Base-by-base conservation (phyloP, 2,797 vertebrate genomes). In the Tolypeutes matacus region DNA sequence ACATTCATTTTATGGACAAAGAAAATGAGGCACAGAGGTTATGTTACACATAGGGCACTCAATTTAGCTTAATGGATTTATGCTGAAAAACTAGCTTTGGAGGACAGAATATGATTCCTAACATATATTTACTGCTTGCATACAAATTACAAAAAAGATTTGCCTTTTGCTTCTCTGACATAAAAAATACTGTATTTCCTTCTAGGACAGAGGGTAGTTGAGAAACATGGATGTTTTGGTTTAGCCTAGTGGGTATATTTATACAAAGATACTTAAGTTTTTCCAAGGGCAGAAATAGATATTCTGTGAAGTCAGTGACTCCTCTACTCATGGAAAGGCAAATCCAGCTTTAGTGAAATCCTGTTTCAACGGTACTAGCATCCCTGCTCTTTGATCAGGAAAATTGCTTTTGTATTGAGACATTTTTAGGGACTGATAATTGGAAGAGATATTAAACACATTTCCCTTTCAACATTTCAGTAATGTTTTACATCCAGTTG, bases 401-500 rank as follows among this genome's bases (percentile, higher is more conserved):
- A 58, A 53, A 14, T n/a, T 42, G 15, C 64, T 77, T 97, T 85
- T 97, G 81, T 89, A 51, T 86, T 75, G 51, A 93, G 60, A 21
- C 42, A 8, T 76, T 88, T 93, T 60, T 80, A 77, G 49, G 53
- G 23, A 1, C 21, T 93, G 11, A 29, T 86, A 51, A 82, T 86
- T 87, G 34, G 93, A 60, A 83, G 31, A 94, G 11, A 34, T 95
- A 51, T 91, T 97, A 93, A 97, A 51, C 2, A 84, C 17, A 60
- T 86, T 95, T 94, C 8, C 75, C 42, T 96, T 95, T 93, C 36
- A 56, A n/a, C 73, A 65, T n/a, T 60, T 89, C 62, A 81, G 78
- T 53, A 80, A 9, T 29, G 25, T 92, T 97, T 97, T 94, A 80
- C 95, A 96, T 95, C 72, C 17, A 93, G 2, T 46, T 90, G 9